Base-by-base conservation (phyloP, 2,113 vertebrate species). In the Aix galericulata region DNA sequence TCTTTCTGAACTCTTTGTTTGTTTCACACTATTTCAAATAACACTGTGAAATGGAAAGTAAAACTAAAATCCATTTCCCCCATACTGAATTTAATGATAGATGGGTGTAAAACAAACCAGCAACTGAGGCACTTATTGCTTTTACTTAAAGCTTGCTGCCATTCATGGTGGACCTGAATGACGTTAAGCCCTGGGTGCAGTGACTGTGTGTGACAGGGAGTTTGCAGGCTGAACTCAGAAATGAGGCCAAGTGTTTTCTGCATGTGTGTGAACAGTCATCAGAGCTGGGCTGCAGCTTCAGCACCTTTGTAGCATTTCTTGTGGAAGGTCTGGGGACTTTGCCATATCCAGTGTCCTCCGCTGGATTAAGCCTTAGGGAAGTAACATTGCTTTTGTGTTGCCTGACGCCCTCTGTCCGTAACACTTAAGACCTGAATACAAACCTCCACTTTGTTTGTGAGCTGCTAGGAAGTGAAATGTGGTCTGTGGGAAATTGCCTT, bases 381-480 rank as follows among this genome's bases (percentile, higher is more conserved):
- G 26, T 36, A 17, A 32, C 13, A 0, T 9, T 27, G 44, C 38
- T 34, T 56, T 82, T 62, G 34, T 36, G 21, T 62, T 15, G 34
- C 38, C 56, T 46, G 26, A 42, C 17, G 3, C 42, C 27, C 74
- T 26, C 44, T 79, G 34, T 32, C 17, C 1, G 0, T 26, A 21
- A 21, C 26, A 21, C 22, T 32, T 10, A 3, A 25, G 20, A 16
- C 29, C 1, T 1, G 48, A 75, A 9, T 6, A 11, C 55, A 22
- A 68, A 82, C 50, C 34, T 27, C 63, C 26, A 5, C 32, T 31
- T 58, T 36, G 8, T 78, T 58, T 9, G 2, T 13, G 27, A 69
- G 58, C 52, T 46, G 36, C 64, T 36, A 5, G 50, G 8, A 20
- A 21, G 17, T 5, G 15, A 34, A n/a, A n/a, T 0, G 3, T 40